phyloP scores from a whole-genome alignment of 1,140 invertebrate species.

The Ridgeia piscesae region DNA sequence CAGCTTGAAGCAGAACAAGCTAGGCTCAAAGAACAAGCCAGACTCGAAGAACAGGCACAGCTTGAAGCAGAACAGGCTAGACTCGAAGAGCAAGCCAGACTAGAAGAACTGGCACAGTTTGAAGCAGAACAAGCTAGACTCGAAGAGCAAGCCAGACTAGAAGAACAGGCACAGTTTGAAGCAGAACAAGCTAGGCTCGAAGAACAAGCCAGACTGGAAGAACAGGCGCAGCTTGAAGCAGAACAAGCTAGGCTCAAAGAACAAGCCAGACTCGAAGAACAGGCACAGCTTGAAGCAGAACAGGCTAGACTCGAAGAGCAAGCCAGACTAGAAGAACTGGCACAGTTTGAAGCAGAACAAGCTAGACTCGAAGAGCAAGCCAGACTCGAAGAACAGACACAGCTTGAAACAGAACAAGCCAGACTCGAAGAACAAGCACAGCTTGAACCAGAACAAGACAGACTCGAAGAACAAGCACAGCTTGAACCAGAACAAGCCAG shows the following conservation, averaged over 20 bases:
- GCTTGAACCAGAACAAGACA: background rate
- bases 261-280: background rate
- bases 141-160: background rate
- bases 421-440: background rate
- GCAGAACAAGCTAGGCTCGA: background rate
- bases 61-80: background rate
- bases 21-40: background rate
- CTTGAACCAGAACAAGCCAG: background rate
- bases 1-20: background rate
- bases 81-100: background rate
- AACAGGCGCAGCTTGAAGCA: background rate
- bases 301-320: background rate
- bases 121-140: background rate
- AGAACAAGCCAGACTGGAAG: background rate
- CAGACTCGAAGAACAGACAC: background rate
- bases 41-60: background rate
- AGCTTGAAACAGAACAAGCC: background rate
- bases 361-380: background rate
- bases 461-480: background rate
- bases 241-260: background rate
- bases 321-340: background rate
- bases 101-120: background rate
- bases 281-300: background rate
- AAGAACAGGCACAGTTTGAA: background rate
- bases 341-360: background rate